Evolutionary conservation across 2,113 vertebrate species (phyloP), one percentile per base, ranked within the genome.

Genomic region (Bungarus multicinctus): DNA sequence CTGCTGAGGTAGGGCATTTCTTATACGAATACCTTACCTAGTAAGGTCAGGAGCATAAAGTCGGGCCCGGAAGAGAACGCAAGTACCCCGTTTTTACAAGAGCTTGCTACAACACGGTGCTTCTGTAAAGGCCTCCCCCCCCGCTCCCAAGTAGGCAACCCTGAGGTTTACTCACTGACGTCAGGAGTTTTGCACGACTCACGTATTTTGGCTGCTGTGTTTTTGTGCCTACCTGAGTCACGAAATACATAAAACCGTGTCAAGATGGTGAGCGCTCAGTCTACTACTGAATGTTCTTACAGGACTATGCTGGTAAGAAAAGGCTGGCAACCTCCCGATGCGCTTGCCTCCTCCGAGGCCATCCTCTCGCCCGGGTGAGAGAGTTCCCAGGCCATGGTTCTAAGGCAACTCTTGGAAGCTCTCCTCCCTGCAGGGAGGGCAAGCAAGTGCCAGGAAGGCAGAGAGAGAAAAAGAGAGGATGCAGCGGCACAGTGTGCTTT

Each of bases 351-450:
- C 2, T 30, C 4, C 1, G 39, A 30, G 30, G 47, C 4, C 16
- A 1, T 25, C 55, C 39, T 47, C 23, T 55, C 2, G 4, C 58
- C 7, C n/a, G 25, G 39, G n/a, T 4, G 95, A 94, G 96, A 96
- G 96, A 3, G 23, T 8, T 27, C 50, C 53, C 91, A 95, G 92
- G 95, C 11, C 60, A 86, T 34, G 95, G 88, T 34, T 69, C 14
- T 69, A 69, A 81, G 74, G 74, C 74, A 9, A 43, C 34, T 3
- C 5, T 20, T 8, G 69, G 64, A 74, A 74, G 5, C 16, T 6
- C 14, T 7, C 58, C 25, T 39, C 34, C 18, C 74, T 20, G 34
- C 18, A 39, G 5, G 30, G 43, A n/a, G n/a, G 55, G 10, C 30
- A 60, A n/a, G 27, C 30, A 25, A n/a, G 30, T 16, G n/a, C 85